Base-by-base conservation (phyloP, 2,797 vertebrate genomes). In the Anniella stebbinsi region DNA sequence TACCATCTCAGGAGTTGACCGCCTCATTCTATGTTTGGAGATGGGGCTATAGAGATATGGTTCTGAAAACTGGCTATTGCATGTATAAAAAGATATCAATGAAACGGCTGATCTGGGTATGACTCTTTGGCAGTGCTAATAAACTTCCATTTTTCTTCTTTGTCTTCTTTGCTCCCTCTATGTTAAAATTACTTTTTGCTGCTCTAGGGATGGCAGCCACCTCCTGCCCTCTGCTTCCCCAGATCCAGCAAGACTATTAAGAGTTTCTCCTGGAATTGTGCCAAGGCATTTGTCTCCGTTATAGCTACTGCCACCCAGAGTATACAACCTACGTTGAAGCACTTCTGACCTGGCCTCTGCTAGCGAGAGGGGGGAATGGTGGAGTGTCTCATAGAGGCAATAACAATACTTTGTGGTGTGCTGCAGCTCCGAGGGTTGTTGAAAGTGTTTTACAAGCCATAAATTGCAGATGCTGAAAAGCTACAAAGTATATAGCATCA, bases 201-300 rank as follows among this genome's bases (percentile, higher is more conserved):
- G 92, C 92, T 3, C 84, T 4, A 60, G 67, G 92, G 84, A 89
- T 90, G 88, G 13, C 88, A 88, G 17, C 0, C 89, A 93, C 94
- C 92, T 95, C 91, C 72, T 33, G 92, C 88, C 67, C 93, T 72
- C 86, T 6, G 77, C 10, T 90, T 85, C 89, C 89, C 90, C 18
- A n/a, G 41, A 91, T 36, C 75, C 66, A 80, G 87, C 85, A 91
- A 10, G 88, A 48, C 88, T 0, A 1, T 33, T 69, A 92, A 90
- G 81, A 91, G 84, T 84, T 87, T 90, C 91, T 92, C 91, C 36
- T 45, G 81, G 23, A 84, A 83, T 0, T 0, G 54, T 0, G 63
- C 67, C 70, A 67, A 9, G 94, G 87, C 93, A 95, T 95, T 93
- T 93, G 90, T 91, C 94, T 96, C 93, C 94, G 89, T 92, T 84